A percentile compares a stretch with the other conserved stretches of the same genome.
Evolutionary conservation across 2,888 invertebrate genomes (phyloP).

Genomic region (Platycnemis pennipes): DNA sequence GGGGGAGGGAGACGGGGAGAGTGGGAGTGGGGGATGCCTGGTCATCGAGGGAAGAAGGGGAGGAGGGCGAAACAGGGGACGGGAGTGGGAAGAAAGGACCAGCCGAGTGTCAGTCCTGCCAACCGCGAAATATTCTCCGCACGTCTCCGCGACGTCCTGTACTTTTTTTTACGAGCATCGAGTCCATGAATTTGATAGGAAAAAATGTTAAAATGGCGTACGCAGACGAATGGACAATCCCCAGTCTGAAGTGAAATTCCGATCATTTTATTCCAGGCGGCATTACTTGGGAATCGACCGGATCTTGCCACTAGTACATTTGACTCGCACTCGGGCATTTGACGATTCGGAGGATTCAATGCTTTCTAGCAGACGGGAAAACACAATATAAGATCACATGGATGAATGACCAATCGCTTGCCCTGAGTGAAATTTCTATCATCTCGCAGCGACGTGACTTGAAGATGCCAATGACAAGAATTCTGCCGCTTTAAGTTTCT

Average conservation of each 20-base stretch:
- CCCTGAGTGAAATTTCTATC: not conserved
- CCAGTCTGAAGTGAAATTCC: not conserved
- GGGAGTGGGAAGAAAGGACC: not conserved
- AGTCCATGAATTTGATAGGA: not conserved
- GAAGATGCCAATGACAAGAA: too few relatives aligned
- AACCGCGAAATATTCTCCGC: conserved; percentile 22
- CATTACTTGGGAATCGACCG: not conserved
- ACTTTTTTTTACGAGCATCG: not conserved
- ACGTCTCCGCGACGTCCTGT: not conserved
- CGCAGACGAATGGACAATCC: not conserved
- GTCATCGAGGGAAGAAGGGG: not conserved
- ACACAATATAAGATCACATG: too few relatives aligned
- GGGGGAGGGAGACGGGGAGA: not conserved
- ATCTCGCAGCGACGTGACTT: not conserved
- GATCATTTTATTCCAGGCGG: not conserved
- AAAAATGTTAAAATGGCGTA: not conserved
- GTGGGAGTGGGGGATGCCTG: not conserved
- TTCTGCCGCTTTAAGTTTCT: too few relatives aligned
- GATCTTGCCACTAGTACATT: not conserved
- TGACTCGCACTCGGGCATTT: not conserved
- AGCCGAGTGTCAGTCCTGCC: not conserved
- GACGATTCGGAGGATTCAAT: not conserved
- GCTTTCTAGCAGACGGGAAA: not conserved
- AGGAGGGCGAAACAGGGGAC: not conserved
- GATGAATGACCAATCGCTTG: not conserved